phyloP scores from a whole-genome alignment of 1,140 invertebrate species.

The Drosophila suzukii region DNA sequence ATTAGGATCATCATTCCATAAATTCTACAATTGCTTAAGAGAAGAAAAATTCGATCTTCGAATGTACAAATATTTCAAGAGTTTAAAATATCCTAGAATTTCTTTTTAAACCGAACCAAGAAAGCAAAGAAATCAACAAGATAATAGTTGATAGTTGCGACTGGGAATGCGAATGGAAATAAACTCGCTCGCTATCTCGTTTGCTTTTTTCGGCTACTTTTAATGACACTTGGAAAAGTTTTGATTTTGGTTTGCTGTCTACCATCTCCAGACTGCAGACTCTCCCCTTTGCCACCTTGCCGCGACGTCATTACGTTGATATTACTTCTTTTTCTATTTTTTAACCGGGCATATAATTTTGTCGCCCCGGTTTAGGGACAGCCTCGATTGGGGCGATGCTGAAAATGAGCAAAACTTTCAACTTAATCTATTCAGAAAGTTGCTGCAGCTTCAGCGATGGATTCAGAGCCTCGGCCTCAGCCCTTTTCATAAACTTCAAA shows the following conservation, averaged over 20 bases:
- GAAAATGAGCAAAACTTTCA: slow-evolving; percentile 82
- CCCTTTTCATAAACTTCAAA: slow-evolving; percentile 79
- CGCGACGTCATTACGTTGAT: slow-evolving; percentile 77
- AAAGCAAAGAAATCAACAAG: slow-evolving; percentile 61
- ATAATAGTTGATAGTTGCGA: slow-evolving; percentile 61
- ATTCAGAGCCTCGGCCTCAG: slow-evolving; percentile 11
- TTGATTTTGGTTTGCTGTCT: slow-evolving; percentile 68
- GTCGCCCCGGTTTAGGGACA: slow-evolving; percentile 38
- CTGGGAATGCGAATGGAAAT: slow-evolving; percentile 40
- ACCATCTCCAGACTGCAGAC: slow-evolving; percentile 35
- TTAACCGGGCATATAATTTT: slow-evolving; percentile 42
- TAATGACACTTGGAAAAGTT: slow-evolving; percentile 82
- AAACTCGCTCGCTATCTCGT: slow-evolving; percentile 40
- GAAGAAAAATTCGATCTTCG: too few relatives aligned
- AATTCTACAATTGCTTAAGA: too few relatives aligned
- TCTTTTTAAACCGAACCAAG: neutral
- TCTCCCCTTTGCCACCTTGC: slow-evolving; percentile 13
- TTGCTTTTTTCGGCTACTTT: slow-evolving; percentile 64
- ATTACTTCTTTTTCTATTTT: slow-evolving; percentile 28
- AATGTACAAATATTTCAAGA: too few relatives aligned
- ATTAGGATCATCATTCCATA: too few relatives aligned
- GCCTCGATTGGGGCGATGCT: slow-evolving; percentile 71
- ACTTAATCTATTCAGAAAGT: slow-evolving; percentile 83
- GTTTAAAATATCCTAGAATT: too few relatives aligned
- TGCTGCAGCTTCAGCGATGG: slow-evolving; percentile 47